phyloP scores from a whole-genome alignment of 2,113 vertebrate species.

The Chlorocebus sabaeus region DNA sequence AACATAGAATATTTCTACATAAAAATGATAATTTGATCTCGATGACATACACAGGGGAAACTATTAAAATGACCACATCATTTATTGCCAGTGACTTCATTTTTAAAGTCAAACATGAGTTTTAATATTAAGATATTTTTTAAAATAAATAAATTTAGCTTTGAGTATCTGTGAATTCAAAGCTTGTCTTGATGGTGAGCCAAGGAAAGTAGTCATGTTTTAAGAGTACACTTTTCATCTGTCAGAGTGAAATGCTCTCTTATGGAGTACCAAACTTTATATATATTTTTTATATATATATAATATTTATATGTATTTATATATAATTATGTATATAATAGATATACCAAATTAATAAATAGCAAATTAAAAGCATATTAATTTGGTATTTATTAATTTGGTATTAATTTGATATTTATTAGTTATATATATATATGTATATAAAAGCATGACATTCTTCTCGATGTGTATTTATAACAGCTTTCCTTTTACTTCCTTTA shows the following conservation, averaged over 20 bases:
- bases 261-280: background rate
- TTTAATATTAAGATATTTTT: background rate
- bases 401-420: no score
- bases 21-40: background rate
- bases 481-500: slow-evolving; percentile 31
- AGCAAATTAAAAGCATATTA: background rate
- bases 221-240: background rate
- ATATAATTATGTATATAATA: background rate
- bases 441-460: background rate
- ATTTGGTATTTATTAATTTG: no score
- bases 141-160: background rate
- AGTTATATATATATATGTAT: background rate
- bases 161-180: background rate
- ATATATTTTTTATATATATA: background rate
- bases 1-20: background rate
- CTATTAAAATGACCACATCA: background rate
- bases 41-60: background rate
- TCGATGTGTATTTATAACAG: background rate
- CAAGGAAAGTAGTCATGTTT: background rate
- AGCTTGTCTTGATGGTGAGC: background rate
- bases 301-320: background rate
- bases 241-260: slow-evolving; percentile 11
- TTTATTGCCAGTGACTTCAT: background rate
- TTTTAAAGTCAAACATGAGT: background rate
- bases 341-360: no score